A percentile compares a stretch with the other conserved stretches of the same genome.
These are phyloP conservation scores for Lasioglossum figueresi DNA, from an alignment of 2,888 invertebrate genomes.

Conservation along the genomic window DNA sequence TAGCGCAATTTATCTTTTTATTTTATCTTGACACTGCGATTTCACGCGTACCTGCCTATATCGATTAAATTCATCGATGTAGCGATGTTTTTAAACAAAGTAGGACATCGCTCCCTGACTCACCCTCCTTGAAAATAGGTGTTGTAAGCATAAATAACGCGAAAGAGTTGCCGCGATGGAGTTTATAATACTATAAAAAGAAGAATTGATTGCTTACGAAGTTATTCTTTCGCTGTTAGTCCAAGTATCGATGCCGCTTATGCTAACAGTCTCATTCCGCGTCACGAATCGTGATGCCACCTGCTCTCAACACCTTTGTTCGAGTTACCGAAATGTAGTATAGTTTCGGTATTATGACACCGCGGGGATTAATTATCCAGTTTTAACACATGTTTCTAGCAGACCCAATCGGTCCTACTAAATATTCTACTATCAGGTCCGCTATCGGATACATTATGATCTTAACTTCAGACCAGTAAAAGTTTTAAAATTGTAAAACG, in stretches of 20 bases:
- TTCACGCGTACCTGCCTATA: not conserved
- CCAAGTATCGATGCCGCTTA: not conserved
- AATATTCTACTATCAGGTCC: not conserved
- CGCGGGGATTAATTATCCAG: not conserved
- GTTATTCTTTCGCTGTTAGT: not conserved
- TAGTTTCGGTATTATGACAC: conserved; percentile 33
- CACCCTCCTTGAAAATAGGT: not conserved
- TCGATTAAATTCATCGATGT: not conserved
- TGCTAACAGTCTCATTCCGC: not conserved
- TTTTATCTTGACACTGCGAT: not conserved
- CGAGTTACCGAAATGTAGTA: conserved; percentile 30
- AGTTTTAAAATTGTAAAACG: not conserved
- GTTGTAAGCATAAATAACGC: not conserved
- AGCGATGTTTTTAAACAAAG: not conserved
- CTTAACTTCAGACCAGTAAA: not conserved
- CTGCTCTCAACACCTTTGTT: not conserved
- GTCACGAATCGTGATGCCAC: not conserved
- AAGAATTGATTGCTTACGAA: not conserved
- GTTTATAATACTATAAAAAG: not conserved
- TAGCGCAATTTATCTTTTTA: not conserved
- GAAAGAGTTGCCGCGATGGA: not conserved
- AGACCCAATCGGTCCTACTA: not conserved
- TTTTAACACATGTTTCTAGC: not conserved
- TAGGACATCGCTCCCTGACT: not conserved
- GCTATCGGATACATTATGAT: not conserved